Base-by-base conservation (phyloP, 1,140 invertebrate species). In the Drosophila fuyamai region DNA sequence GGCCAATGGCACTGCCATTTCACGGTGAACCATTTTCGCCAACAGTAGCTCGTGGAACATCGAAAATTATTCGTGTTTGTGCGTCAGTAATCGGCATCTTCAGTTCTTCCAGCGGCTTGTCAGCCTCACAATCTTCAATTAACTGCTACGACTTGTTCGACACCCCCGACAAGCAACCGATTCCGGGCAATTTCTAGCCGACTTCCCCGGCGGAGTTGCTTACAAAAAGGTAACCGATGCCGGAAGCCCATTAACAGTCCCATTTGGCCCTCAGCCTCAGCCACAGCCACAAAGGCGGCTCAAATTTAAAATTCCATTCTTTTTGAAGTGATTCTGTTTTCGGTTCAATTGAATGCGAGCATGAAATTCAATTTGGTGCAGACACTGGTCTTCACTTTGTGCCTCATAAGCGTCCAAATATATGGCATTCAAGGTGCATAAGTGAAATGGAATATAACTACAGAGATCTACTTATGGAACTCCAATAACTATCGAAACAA, bases 51-150 rank as follows among this genome's bases (percentile, higher is more conserved):
- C 13, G 16, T 41, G 14, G 27, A 47, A 68, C 66, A 70, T 48
- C 65, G 16, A 12, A 70, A 72, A 72, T 70, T 70, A 70, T 44
- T 57, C 44, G 38, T 58, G 46, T 58, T 53, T 53, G 32, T 35
- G 14, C 36, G 4, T 73, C 32, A 35, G 65, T 57, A 72, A 71
- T 70, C 65, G 48, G 56, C 68, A 48, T 35, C 43, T 36, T 43
- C 51, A 35, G 38, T 23, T 40, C 18, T 48, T 38, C 29, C 5
- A 36, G 38, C 40, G 47, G 54, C 48, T 68, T 75, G 60, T 76
- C 66, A 48, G 57, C 14, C 27, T 5, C 71, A 71, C 84, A 89
- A 88, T 88, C 83, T 89, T 89, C 80, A 88, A 88, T 88, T 88
- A 88, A 89, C 63, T 50, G 63, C 76, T 67, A 88, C 76, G 51